Evolutionary conservation across 2,888 invertebrate species (phyloP).

Genomic region (Thelaira solivaga): DNA sequence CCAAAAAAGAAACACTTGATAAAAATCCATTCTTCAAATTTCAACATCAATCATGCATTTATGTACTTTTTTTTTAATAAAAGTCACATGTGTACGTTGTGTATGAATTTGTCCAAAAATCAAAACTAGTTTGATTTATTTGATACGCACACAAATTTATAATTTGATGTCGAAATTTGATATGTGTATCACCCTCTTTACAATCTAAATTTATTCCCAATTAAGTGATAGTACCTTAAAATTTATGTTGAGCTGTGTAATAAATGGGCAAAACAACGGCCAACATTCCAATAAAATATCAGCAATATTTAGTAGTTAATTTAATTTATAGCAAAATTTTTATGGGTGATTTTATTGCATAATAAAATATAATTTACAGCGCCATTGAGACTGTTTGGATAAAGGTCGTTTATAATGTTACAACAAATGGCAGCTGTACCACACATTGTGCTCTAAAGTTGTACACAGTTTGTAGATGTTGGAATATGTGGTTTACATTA

Average conservation of each 20-base stretch:
- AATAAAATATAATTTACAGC: conserved; percentile 78
- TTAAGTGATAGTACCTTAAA: too few relatives aligned
- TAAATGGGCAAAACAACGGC: conserved; percentile 22
- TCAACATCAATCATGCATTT: too few relatives aligned
- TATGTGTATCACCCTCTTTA: too few relatives aligned
- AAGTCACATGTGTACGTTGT: too few relatives aligned
- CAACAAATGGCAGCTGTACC: conserved; percentile 59
- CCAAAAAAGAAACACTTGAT: too few relatives aligned
- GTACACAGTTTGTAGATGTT: background rate
- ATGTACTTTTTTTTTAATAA: too few relatives aligned
- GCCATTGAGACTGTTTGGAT: conserved; percentile 71
- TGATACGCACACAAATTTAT: too few relatives aligned
- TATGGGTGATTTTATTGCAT: conserved; percentile 78
- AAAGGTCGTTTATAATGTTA: conserved; percentile 57
- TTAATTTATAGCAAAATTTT: conserved; percentile 78
- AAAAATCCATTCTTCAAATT: too few relatives aligned
- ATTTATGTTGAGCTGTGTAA: conserved; percentile 15
- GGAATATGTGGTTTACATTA: conserved; percentile 23
- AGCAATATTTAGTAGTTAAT: conserved; percentile 77
- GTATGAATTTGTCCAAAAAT: too few relatives aligned
- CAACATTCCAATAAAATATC: conserved; percentile 67
- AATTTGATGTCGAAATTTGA: too few relatives aligned
- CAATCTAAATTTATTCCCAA: too few relatives aligned
- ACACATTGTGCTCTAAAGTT: conserved; percentile 16
- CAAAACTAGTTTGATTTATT: too few relatives aligned